Evolutionary conservation across 2,888 invertebrate genomes (phyloP), one percentile per base, ranked within the genome.

Genomic region (Chironomus tentans): DNA sequence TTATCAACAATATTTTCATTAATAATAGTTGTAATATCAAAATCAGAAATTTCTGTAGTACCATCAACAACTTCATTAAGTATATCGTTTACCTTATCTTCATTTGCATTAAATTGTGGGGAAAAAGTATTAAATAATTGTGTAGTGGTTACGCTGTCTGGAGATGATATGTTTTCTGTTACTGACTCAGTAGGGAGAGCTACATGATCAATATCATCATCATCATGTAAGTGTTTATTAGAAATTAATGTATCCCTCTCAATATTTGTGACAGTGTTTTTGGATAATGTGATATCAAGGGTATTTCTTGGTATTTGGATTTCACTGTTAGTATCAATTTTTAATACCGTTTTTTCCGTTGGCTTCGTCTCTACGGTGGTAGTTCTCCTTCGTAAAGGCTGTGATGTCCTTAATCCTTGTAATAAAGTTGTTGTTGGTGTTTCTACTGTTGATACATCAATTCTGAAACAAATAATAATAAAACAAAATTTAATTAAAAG

Each of bases 91-190:
- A 72, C 72, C 72, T 72, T 61, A 15, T 56, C 15, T n/a, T 15
- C 18, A 56, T 56, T 56, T 18, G 56, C 56, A 72, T 50, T 72
- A 18, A n/a, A 21, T 38, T 68, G 18, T 71, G 76, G 61, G 46
- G 76, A 50, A n/a, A 65, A 4, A 46, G 62, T 38, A 48, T 56
- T 70, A n/a, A 73, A 21, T 7, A 13, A 28, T 70, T 18, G 56
- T 21, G 74, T 24, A n/a, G 72, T 28, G 28, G 46, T 65, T 46
- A 77, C 48, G 4, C 62, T 68, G 46, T 38, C 28, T 48, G 78
- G 76, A 68, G 12, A 77, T 62, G 77, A 77, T 70, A 76, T 47
- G 18, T 73, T 65, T 65, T 79, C 77, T 69, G 78, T 72, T 28
- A 72, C 18, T 50, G 72, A 38, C 21, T 72, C 72, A 15, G 72